Conservation (phyloP, 2,888 invertebrate species). For the Spatulosminthurus flaviceps region DNA sequence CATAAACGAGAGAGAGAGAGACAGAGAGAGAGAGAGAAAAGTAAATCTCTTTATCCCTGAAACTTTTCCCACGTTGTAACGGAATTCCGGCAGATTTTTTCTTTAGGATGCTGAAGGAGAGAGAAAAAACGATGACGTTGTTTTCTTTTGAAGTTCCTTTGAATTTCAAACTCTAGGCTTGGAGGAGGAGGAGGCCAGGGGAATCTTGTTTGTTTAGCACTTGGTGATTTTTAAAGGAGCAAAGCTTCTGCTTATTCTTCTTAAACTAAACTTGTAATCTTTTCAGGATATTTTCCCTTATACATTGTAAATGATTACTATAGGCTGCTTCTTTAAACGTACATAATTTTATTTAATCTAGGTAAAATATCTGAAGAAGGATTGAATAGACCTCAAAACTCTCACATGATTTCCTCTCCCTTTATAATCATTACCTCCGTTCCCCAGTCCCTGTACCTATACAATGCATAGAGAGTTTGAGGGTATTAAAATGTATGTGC, state of each 20-base stretch:
- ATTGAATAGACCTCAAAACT: background rate
- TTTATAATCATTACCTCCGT: too few species aligned
- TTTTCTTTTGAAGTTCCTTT: conserved; percentile 2
- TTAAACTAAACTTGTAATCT: background rate
- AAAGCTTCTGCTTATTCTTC: too few species aligned
- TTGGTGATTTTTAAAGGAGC: background rate
- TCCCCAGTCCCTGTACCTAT: too few species aligned
- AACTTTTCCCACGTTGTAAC: too few species aligned
- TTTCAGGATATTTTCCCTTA: background rate
- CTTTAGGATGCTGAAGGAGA: too few species aligned
- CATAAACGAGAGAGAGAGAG: too few species aligned
- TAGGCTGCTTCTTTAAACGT: background rate
- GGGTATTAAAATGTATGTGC: too few species aligned
- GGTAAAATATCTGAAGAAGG: background rate
- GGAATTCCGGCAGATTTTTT: too few species aligned
- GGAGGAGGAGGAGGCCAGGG: background rate
- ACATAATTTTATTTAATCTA: background rate
- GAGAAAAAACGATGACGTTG: background rate
- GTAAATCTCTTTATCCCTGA: too few species aligned
- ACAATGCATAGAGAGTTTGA: too few species aligned
- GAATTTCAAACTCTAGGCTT: background rate
- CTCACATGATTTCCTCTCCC: background rate
- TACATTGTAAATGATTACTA: background rate
- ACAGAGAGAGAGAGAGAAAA: too few species aligned
- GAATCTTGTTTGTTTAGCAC: background rate